Base-by-base conservation (phyloP, 2,888 invertebrate species). In the Ceraclea dissimilis region DNA sequence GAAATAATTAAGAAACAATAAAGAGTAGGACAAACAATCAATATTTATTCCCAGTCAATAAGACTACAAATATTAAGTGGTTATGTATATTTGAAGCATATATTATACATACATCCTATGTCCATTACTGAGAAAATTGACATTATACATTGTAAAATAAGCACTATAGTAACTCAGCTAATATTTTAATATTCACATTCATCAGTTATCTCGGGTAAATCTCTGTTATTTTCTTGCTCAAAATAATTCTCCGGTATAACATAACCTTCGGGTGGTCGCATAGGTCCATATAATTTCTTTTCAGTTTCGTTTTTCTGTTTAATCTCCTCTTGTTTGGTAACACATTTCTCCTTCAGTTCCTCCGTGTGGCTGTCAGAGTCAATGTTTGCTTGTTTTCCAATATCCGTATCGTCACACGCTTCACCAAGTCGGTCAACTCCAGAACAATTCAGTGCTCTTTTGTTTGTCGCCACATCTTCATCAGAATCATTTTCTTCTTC, bases 401-500 rank as follows among this genome's bases (percentile, higher is more conserved):
- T 26, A 4, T 39, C 39, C 4, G 39, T 39, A 13, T 39, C 39
- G 2, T 39, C 2, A 13, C 8, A 2, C 2, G 39, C 2, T 13
- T 39, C 39, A 4, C 13, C 13, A 8, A 39, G 39, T 39, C 16
- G 2, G 2, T 39, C 39, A 13, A 39, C 13, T 13, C 39, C 39
- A n/a, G 39, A 39, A 39, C 13, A 13, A 13, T 39, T 13, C 5
- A 39, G 16, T 39, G 4, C 13, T 5, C 8, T 4, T 13, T 16
- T 39, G 2, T 4, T 39, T 5, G 16, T 16, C 5, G 4, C 18
- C 54, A 63, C 62, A 60, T 73, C 73, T 50, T 76, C 76, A 54
- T 78, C 76, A 0, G 76, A 76, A 55, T 76, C 76, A 52, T 78
- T 67, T 66, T 80, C 79, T 68, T 80, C 79, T 1, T 79, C 76